phyloP scores from a whole-genome alignment of 2,797 vertebrate species.

The Fundulus diaphanus region DNA sequence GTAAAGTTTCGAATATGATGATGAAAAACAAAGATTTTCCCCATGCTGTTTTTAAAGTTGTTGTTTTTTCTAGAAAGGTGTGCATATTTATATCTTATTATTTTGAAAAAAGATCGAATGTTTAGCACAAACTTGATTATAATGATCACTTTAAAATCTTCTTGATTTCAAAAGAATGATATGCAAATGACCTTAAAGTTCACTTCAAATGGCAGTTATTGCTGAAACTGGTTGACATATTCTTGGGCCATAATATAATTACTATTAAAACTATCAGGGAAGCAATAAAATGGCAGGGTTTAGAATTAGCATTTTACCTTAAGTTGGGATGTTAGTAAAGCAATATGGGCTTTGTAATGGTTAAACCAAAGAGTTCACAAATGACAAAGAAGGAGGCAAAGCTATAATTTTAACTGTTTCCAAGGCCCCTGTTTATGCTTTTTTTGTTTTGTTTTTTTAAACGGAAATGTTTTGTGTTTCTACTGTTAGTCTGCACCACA shows the following conservation, averaged over 20 bases:
- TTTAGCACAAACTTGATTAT: background rate
- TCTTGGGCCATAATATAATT: background rate
- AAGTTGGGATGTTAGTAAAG: background rate
- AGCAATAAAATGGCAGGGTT: background rate
- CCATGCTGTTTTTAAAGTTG: background rate
- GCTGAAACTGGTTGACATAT: background rate
- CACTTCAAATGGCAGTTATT: too few species aligned
- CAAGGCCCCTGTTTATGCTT: too few species aligned
- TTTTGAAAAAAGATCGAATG: too few species aligned
- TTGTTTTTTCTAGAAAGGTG: background rate
- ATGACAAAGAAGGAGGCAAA: background rate
- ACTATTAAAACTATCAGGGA: background rate
- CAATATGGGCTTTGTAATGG: background rate
- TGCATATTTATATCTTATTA: background rate
- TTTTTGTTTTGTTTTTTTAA: too few species aligned
- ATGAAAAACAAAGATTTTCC: background rate
- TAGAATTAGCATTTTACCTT: background rate
- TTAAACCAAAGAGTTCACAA: background rate
- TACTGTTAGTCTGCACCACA: too few species aligned
- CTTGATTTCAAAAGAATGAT: background rate
- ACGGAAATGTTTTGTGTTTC: too few species aligned
- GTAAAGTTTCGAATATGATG: background rate
- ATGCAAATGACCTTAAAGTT: too few species aligned
- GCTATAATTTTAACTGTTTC: background rate
- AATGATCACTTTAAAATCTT: background rate